These are phyloP conservation scores for Upupa epops DNA, from an alignment of 2,113 vertebrate genomes.

Conservation along the genomic window DNA sequence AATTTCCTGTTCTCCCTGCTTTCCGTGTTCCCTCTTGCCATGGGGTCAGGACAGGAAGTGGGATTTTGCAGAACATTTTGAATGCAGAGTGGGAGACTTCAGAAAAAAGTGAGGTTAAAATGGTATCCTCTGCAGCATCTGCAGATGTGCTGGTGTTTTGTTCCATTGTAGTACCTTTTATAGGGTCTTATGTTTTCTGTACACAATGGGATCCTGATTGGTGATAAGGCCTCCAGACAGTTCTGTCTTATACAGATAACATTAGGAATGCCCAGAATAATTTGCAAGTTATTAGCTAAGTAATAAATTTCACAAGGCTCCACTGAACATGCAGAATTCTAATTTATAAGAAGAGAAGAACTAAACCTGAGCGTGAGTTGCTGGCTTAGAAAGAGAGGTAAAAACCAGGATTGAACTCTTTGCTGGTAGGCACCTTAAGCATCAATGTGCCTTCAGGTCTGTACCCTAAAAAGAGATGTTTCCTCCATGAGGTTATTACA, in stretches of 20 bases:
- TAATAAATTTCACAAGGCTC: neutral
- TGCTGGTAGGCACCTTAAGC: neutral
- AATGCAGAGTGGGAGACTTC: constrained; percentile 20
- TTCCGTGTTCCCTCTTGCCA: constrained; percentile 31
- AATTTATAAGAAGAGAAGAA: neutral
- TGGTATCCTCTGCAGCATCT: constrained; percentile 27
- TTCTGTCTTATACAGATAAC: constrained; percentile 2
- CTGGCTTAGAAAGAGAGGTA: neutral
- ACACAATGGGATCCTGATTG: neutral
- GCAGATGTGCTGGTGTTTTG: constrained; percentile 15
- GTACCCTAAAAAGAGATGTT: neutral
- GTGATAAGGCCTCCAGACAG: neutral
- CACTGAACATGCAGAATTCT: neutral
- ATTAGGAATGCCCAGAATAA: neutral
- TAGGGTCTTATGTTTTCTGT: neutral
- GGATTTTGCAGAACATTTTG: constrained; percentile 51
- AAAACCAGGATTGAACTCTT: neutral
- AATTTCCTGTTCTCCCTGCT: constrained; percentile 57
- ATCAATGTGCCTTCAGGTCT: neutral
- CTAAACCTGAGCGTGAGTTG: neutral
- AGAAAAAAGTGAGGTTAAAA: constrained; percentile 28
- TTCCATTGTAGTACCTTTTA: neutral
- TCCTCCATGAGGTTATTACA: neutral
- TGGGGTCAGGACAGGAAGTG: constrained; percentile 40
- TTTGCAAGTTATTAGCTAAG: constrained; percentile 5